phyloP scores from a whole-genome alignment of 2,888 invertebrate genomes.

The Melanophora roralis region DNA sequence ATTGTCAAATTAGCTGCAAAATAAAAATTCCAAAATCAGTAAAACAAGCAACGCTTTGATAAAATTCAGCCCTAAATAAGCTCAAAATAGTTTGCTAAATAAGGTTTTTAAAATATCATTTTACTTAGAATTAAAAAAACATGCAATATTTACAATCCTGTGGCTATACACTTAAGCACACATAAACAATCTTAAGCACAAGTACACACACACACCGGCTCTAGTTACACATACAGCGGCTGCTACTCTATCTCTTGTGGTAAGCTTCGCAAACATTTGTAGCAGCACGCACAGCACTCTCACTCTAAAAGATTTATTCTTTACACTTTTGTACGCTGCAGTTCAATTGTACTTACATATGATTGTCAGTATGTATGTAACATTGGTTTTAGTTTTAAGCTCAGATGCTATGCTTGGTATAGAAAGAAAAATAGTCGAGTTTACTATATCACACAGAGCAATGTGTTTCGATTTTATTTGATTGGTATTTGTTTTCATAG shows the following conservation, averaged over 20 bases:
- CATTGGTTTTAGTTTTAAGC: background rate
- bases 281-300: constrained; percentile 71
- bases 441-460: background rate
- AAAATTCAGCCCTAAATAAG: no score
- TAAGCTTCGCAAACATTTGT: constrained; percentile 75
- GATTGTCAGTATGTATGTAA: background rate
- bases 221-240: background rate
- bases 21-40: background rate
- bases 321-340: background rate
- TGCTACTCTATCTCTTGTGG: constrained; percentile 69
- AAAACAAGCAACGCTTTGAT: constrained; percentile 1
- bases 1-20: background rate
- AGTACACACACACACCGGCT: background rate
- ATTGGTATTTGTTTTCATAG: constrained; percentile 20
- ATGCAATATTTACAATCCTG: background rate
- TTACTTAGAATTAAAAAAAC: background rate
- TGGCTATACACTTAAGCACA: constrained; percentile 3
- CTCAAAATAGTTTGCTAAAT: no score
- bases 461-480: constrained; percentile 31
- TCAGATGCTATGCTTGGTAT: background rate
- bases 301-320: constrained; percentile 13
- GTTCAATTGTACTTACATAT: background rate
- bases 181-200: background rate
- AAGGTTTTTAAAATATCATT: no score
- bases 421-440: background rate